Evolutionary conservation across 2,113 vertebrate genomes (phyloP).

Genomic region (Prionailurus bengalensis): DNA sequence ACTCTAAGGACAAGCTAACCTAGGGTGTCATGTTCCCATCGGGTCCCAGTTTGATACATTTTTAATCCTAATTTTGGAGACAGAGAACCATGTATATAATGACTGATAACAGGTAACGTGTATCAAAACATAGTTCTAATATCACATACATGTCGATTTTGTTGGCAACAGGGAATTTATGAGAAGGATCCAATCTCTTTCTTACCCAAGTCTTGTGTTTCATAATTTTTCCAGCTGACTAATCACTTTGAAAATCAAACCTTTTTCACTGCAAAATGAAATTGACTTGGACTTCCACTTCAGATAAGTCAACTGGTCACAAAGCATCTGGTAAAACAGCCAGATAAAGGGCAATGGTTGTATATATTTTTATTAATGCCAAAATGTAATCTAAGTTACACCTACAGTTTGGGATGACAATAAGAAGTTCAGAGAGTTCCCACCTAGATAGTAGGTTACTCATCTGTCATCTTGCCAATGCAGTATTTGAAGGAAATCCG

Average conservation of each 20-base stretch:
- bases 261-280: not conserved
- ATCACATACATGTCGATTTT: not conserved
- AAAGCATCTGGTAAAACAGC: not conserved
- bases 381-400: not conserved
- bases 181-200: not conserved
- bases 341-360: not conserved
- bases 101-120: not conserved
- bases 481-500: not conserved
- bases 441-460: not conserved
- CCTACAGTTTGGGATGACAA: not conserved
- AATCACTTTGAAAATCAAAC: constrained; percentile 2
- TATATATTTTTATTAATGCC: not conserved
- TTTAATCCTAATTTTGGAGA: constrained; percentile 7
- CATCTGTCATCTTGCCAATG: not conserved
- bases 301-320: constrained; percentile 55
- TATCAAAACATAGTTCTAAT: not conserved
- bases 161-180: not conserved
- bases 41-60: not conserved
- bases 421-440: constrained; percentile 17
- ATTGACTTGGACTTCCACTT: not conserved
- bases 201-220: not conserved
- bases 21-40: not conserved
- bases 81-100: not conserved
- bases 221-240: not conserved
- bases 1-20: not conserved